Evolutionary conservation across 2,888 invertebrate genomes (phyloP), one percentile per base, ranked within the genome.

Genomic region (Agrypnus murinus): DNA sequence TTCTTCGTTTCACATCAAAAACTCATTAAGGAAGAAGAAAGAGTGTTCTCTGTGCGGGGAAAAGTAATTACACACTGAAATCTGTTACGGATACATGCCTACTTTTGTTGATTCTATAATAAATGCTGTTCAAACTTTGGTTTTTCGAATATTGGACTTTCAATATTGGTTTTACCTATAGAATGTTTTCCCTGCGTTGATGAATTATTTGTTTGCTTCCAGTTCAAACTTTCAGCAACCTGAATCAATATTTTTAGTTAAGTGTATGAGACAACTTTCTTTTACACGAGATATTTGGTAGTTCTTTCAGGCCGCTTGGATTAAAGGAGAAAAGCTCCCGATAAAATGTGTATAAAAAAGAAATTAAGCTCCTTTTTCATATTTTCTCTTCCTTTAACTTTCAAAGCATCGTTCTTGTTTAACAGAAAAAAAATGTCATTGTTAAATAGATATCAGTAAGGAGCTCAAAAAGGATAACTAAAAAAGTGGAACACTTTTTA

Each of bases 1-100:
- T 69, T 69, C 43, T 69, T 72, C 64, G 62, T 50, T 62, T 71
- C 64, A 46, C 57, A 72, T 72, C 69, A 72, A 69, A 65, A 65
- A 65, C 65, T 69, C 72, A 65, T 72, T 69, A 72, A 55, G 65
- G 40, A 72, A 32, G 32, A 71, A 71, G 71, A 64, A 64, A 68
- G 67, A 63, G 43, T 19, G 17, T 45, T 40, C 50, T n/a, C 15
- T 53, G 71, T 55, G 50, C 46, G 59, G 46, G 48, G 43, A 65
- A 71, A 67, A 68, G 38, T 71, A 68, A 68, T 68, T 68, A 62
- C 68, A 63, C 40, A 57, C 32, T 40, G 59, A 71, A 71, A 62
- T 67, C 43, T 53, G 68, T 68, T 65, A 67, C 57, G 68, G 64
- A 71, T 71, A 60, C 46, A 64, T 58, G 59, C 64, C 40, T 38